phyloP scores from a whole-genome alignment of 2,113 vertebrate species.

The Odocoileus hemionus region DNA sequence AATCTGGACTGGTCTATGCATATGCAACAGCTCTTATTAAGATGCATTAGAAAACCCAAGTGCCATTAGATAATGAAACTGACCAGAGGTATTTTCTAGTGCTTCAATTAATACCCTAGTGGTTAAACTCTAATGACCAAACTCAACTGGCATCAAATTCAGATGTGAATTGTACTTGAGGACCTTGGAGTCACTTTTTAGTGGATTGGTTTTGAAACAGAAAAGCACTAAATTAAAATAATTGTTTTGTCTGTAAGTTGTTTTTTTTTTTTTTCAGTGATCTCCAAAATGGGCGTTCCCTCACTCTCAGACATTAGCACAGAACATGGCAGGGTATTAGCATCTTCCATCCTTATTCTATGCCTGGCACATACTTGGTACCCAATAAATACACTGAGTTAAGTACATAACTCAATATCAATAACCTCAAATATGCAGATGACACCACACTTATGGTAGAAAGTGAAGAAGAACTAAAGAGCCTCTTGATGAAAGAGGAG shows the following conservation, averaged over 20 bases:
- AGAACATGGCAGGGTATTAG: accelerated
- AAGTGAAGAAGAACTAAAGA: background rate
- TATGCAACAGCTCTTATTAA: slow-evolving; percentile 53
- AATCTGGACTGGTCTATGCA: slow-evolving; percentile 48
- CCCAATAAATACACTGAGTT: background rate
- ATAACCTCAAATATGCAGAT: background rate
- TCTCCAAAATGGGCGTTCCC: background rate
- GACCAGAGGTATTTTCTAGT: slow-evolving; percentile 15
- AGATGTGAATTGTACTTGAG: slow-evolving; percentile 42
- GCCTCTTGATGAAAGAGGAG: background rate
- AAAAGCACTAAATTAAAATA: slow-evolving; percentile 60
- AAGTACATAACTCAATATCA: background rate
- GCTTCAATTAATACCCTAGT: slow-evolving; percentile 41
- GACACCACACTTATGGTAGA: background rate
- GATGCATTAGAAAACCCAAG: slow-evolving; percentile 46
- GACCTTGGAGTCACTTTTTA: slow-evolving; percentile 39
- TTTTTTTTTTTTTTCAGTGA: background rate
- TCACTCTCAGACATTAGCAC: background rate
- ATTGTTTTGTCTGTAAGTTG: background rate
- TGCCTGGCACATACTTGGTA: no score
- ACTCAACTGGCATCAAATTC: slow-evolving; percentile 17
- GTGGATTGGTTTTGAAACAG: slow-evolving; percentile 51
- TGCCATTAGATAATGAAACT: slow-evolving; percentile 70
- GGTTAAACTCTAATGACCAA: background rate
- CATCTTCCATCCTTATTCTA: background rate